Base-by-base conservation (phyloP, 2,888 invertebrate species). In the Margaritifera margaritifera region DNA sequence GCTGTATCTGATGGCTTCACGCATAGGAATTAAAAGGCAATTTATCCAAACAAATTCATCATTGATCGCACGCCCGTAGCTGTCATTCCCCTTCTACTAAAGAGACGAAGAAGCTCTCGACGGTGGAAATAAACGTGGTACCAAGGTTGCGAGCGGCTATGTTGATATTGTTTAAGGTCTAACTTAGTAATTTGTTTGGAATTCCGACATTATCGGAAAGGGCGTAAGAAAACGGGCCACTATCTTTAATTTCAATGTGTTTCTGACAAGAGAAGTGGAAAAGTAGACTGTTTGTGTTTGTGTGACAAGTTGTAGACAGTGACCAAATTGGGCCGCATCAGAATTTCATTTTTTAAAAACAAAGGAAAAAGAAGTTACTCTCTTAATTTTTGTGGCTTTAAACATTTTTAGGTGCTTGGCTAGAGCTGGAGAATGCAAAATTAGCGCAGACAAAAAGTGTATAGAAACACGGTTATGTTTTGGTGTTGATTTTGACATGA, bases 11-110 rank as follows among this genome's bases (percentile, higher is more conserved):
- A 69, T 74, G 72, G 70, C 72, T 77, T 74, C 71, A 68, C 72
- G 68, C 66, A 66, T 71, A 68, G 62, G 64, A 68, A 77, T 74
- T 77, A 77, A 77, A 77, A 63, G 68, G 59, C 77, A 64, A 77
- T 77, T 77, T 77, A 74, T 74, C 68, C 64, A 64, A 42, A 60
- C 70, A 70, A 77, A 77, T 77, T 77, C 72, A 74, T 77, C 77
- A 77, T 72, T 71, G 70, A 77, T 65, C 64, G 69, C n/a, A 54
- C 62, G 51, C 55, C 53, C 25, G 56, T 68, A 67, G 72, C 71
- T 64, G 42, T 77, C 77, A 77, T 74, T 74, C 72, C 68, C 60
- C 22, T 53, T 66, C 66, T 72, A 56, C 77, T 59, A 74, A 77
- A 74, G 72, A 64, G 69, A 69, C 57, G 62, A 68, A 67, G 68